Percentiles rank a stretch among this genome's conserved stretches.
These are phyloP conservation scores for Patella depressa DNA, from an alignment of 2,888 invertebrate genomes.

Conservation along the genomic window DNA sequence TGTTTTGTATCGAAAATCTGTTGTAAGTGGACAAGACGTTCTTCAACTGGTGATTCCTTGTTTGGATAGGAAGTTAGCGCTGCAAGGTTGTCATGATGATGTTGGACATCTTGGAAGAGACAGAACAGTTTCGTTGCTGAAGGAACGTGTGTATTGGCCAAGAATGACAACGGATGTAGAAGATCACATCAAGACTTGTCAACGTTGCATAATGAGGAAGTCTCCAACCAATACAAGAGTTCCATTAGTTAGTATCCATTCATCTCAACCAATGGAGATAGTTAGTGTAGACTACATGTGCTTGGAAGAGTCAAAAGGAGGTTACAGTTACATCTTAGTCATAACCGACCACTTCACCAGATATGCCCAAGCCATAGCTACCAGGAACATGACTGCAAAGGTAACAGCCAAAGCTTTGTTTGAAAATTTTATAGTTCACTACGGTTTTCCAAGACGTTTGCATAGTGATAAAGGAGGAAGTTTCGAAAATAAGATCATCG, in stretches of 20 bases:
- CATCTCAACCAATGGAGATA: conserved; percentile 34
- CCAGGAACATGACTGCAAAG: conserved; percentile 26
- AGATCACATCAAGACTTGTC: not conserved
- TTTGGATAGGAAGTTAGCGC: not conserved
- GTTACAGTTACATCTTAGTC: conserved; percentile 17
- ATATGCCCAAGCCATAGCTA: conserved; percentile 30
- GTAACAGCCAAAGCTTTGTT: too few species aligned
- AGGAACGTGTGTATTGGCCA: conserved; percentile 7
- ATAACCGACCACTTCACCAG: conserved; percentile 31
- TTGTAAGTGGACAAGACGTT: not conserved
- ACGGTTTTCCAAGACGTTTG: too few species aligned
- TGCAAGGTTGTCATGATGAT: not conserved
- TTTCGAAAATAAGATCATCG: too few species aligned
- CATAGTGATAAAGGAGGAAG: too few species aligned
- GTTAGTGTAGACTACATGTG: conserved; percentile 38
- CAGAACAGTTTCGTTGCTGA: not conserved
- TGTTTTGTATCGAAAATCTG: not conserved
- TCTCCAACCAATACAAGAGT: not conserved
- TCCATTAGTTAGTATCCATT: conserved; percentile 26
- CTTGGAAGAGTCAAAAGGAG: conserved; percentile 33
- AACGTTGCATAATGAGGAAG: conserved; percentile 4
- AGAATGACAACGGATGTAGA: conserved; percentile 2
- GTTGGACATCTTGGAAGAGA: conserved; percentile 18
- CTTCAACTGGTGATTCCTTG: not conserved
- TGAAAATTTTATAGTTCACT: too few species aligned